phyloP scores from a whole-genome alignment of 2,797 vertebrate species.

The Chelonia mydas region DNA sequence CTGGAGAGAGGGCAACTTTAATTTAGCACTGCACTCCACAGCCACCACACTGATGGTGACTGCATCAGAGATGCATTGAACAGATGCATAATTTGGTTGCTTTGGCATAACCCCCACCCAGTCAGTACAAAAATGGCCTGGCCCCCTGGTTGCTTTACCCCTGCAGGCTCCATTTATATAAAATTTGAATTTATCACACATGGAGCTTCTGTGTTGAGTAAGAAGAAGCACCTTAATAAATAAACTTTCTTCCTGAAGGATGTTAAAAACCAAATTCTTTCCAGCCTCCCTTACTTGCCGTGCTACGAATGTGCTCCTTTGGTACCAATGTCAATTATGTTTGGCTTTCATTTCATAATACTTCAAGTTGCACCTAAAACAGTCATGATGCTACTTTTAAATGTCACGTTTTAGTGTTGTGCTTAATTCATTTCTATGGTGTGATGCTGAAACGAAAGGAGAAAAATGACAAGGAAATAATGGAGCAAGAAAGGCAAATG shows the following conservation, averaged over 20 bases:
- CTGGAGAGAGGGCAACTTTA: background rate
- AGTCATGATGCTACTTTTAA: background rate
- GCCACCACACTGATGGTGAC: background rate
- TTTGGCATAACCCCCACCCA: background rate
- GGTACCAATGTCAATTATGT: background rate
- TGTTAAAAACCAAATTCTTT: background rate
- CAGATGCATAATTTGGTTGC: background rate
- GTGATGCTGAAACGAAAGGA: background rate
- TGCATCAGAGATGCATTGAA: background rate
- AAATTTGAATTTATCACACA: background rate
- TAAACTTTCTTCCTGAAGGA: background rate
- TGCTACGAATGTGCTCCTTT: background rate
- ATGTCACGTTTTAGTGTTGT: background rate
- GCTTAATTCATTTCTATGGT: background rate
- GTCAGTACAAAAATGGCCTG: background rate
- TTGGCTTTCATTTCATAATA: background rate
- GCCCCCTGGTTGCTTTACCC: background rate
- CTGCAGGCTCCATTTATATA: background rate
- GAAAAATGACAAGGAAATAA: background rate
- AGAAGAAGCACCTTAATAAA: background rate
- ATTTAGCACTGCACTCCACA: background rate
- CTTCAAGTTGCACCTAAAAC: background rate
- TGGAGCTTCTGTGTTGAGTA: background rate
- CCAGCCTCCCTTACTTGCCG: background rate
- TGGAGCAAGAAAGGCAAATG: fast-evolving